Evolutionary conservation across 1,140 invertebrate genomes (phyloP), one percentile per base, ranked within the genome.

Genomic region (Drosophila bipectinata): DNA sequence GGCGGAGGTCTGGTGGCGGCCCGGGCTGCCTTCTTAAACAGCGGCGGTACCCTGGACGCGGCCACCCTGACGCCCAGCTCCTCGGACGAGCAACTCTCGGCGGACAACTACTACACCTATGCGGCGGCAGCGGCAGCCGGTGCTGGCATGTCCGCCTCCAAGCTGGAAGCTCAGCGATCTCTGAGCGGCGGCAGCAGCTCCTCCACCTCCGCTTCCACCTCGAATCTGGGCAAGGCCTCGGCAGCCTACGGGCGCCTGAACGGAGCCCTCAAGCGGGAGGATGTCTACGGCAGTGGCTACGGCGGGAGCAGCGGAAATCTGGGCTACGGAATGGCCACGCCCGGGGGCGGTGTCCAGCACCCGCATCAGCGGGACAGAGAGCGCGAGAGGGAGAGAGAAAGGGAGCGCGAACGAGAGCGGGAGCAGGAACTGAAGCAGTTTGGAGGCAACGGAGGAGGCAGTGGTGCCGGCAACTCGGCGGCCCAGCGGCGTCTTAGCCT

Each of bases 401-500:
- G 71, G 26, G 56, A 44, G n/a, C 49, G 61, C 44, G 58, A 69
- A 7, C 51, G 28, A 44, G 66, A 55, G n/a, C 41, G 44, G 48
- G 61, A 71, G 18, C 58, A 58, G 72, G 74, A 57, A 24, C 59
- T 56, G 44, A 90, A 78, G 18, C 79, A 90, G 68, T 78, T 80
- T 24, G 78, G 68, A 0, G 73, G 79, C 30, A 81, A 67, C 53
- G 59, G 53, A 24, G 45, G 63, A 5, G 77, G 79, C n/a, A 61
- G 68, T 32, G 56, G 51, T n/a, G 72, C 44, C 51, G 32, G 47
- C 87, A 92, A 73, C 12, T 61, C 67, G 37, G 76, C 56, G 72
- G 76, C 61, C 49, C 93, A 95, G 75, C 91, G 95, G 52, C 92
- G 95, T 15, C 91, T 96, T 30, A 95, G 95, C 21, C 79, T 96